phyloP scores from a whole-genome alignment of 2,113 vertebrate species.

The Apteryx owenii region DNA sequence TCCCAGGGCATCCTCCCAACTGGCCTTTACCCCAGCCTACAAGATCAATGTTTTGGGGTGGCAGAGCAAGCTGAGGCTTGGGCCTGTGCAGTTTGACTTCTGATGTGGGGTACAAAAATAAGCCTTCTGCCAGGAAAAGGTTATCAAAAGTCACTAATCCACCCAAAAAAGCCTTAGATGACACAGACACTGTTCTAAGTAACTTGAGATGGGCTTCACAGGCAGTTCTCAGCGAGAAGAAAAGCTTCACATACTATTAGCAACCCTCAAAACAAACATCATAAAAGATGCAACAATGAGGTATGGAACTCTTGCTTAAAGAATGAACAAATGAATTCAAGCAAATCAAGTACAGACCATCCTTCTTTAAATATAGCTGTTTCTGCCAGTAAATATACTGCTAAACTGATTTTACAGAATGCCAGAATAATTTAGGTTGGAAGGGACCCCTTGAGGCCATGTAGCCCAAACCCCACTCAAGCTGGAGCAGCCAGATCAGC shows the following conservation, averaged over 20 bases:
- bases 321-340: neutral
- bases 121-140: neutral
- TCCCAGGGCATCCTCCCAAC: neutral
- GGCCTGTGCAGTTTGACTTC: neutral
- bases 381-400: neutral
- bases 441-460: neutral
- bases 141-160: neutral
- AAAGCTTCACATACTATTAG: neutral
- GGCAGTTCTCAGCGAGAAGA: neutral
- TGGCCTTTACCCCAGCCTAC: neutral
- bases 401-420: neutral
- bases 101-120: fast-evolving
- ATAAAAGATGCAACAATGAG: fast-evolving
- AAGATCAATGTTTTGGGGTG: neutral
- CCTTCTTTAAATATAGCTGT: neutral
- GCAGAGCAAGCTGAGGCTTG: fast-evolving
- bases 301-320: neutral
- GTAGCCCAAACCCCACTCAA: neutral
- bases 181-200: fast-evolving
- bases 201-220: neutral
- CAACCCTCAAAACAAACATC: neutral
- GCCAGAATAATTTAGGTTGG: neutral
- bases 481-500: neutral
- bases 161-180: neutral
- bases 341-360: neutral